phyloP scores from a whole-genome alignment of 2,888 invertebrate genomes.

The Pyralis farinalis region DNA sequence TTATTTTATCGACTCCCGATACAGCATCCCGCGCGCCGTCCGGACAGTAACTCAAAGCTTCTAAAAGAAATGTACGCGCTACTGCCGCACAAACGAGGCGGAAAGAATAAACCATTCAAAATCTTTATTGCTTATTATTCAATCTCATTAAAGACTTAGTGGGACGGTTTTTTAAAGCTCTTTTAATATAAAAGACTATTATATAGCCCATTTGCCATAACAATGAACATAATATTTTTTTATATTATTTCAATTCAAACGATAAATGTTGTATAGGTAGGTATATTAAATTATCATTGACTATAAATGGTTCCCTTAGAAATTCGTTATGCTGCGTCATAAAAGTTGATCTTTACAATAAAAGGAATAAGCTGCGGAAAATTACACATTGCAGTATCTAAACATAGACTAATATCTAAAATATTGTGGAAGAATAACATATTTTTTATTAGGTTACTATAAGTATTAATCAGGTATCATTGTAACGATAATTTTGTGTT shows the following conservation, averaged over 20 bases:
- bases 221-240: conserved; percentile 67
- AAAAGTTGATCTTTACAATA: background rate
- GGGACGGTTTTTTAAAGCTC: conserved; percentile 63
- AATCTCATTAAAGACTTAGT: conserved; percentile 70
- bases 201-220: conserved; percentile 68
- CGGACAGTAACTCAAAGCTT: conserved; percentile 64
- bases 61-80: conserved; percentile 52
- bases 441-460: too few species aligned
- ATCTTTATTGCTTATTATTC: conserved; percentile 75
- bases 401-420: too few species aligned
- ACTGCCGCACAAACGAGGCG: conserved; percentile 51
- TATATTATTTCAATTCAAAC: conserved; percentile 35
- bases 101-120: conserved; percentile 71
- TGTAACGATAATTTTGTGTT: too few species aligned
- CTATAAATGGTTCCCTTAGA: conserved; percentile 42
- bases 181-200: conserved; percentile 69
- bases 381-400: too few species aligned
- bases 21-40: conserved; percentile 59
- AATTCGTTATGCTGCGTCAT: conserved; percentile 22
- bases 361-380: too few species aligned
- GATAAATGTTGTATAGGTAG: conserved; percentile 56
- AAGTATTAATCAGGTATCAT: too few species aligned
- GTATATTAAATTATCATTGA: conserved; percentile 59
- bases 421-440: too few species aligned
- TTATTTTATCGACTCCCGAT: conserved; percentile 74